Percentiles rank a stretch among this genome's conserved stretches.
These are phyloP conservation scores for Tarsius wallacei DNA, from an alignment of 2,797 vertebrate genomes.

Conservation along the genomic window DNA sequence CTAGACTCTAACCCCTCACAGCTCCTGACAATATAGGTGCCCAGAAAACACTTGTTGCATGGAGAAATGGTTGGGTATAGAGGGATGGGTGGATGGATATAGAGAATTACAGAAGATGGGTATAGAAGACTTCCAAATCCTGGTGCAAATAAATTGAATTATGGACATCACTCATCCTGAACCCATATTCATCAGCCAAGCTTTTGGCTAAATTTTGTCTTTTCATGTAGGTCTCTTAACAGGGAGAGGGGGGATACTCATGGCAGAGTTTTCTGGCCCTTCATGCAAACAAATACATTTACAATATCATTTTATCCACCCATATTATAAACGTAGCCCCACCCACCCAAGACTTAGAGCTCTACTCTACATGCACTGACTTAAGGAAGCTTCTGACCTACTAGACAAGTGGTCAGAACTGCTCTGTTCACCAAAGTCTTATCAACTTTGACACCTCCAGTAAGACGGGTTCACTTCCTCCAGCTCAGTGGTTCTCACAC, in stretches of 20 bases:
- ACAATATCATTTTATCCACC: neutral
- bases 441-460: neutral
- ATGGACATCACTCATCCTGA: neutral
- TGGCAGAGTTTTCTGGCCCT: neutral
- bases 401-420: neutral
- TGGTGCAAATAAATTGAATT: neutral
- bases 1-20: neutral
- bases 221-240: neutral
- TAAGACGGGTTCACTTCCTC: neutral
- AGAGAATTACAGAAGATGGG: no score
- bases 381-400: neutral
- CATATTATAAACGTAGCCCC: neutral
- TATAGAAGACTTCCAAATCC: neutral
- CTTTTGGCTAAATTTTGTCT: neutral
- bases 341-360: neutral
- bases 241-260: neutral
- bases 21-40: neutral
- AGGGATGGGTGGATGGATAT: neutral
- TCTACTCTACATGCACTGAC: neutral
- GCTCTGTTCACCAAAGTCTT: neutral
- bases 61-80: neutral
- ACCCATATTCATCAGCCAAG: neutral
- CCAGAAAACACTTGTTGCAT: neutral
- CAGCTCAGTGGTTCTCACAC: neutral
- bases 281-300: slow-evolving; percentile 14